Evolutionary conservation across 2,888 invertebrate genomes (phyloP).

Genomic region (Plemyria rubiginata): DNA sequence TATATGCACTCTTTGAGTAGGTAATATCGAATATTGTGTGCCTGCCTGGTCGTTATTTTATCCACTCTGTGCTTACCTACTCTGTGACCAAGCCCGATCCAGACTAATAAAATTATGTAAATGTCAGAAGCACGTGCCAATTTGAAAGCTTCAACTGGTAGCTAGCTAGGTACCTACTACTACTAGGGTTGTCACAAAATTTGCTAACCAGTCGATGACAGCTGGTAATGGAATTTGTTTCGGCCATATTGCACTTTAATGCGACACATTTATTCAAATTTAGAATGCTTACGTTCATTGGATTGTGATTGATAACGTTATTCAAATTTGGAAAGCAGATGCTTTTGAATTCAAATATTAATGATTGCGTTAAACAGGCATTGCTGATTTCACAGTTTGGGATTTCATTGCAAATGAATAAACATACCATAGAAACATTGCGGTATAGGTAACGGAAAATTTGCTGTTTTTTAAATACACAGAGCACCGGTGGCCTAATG

Average conservation of each 20-base stretch:
- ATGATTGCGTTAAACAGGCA: background rate
- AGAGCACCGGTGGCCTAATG: too few relatives aligned
- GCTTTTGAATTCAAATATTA: constrained; percentile 4
- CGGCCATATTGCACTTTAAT: constrained; percentile 2
- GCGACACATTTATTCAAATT: constrained; percentile 8
- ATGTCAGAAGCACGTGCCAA: constrained; percentile 44
- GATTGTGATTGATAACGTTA: constrained; percentile 11
- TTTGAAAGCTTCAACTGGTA: constrained; percentile 24
- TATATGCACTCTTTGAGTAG: too few relatives aligned
- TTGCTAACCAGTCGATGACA: constrained; percentile 3
- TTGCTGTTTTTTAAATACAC: too few relatives aligned
- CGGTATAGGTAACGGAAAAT: too few relatives aligned
- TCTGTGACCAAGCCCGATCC: constrained; percentile 22
- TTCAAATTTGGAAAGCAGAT: constrained; percentile 26
- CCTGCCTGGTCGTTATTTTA: background rate
- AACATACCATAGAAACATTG: too few relatives aligned
- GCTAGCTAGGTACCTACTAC: constrained; percentile 11
- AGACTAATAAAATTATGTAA: constrained; percentile 54
- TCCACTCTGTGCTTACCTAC: constrained; percentile 11
- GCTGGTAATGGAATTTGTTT: constrained; percentile 14
- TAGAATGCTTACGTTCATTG: constrained; percentile 13
- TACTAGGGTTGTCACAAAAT: constrained; percentile 19
- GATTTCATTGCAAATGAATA: too few relatives aligned
- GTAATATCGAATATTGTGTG: background rate
- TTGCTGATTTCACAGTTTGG: too few relatives aligned